These are phyloP conservation scores for Cossypha caffra DNA, from an alignment of 2,797 vertebrate genomes.

Conservation along the genomic window DNA sequence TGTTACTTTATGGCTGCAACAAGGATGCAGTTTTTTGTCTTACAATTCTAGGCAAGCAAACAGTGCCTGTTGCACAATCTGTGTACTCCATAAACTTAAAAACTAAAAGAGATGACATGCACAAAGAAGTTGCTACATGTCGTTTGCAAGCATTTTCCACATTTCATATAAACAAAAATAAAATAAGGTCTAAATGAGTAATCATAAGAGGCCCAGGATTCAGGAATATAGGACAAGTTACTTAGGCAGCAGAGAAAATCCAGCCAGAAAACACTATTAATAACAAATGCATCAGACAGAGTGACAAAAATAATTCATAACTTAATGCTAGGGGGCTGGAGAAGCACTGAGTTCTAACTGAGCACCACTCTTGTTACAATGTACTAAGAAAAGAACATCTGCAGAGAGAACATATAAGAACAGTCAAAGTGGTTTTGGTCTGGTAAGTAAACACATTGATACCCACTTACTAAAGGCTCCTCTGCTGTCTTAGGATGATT, in stretches of 20 bases:
- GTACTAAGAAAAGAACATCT: background rate
- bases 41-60: background rate
- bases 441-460: background rate
- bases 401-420: background rate
- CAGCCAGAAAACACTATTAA: background rate
- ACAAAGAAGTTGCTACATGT: background rate
- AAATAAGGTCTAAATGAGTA: background rate
- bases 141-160: background rate
- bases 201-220: background rate
- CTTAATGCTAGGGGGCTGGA: background rate
- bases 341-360: background rate
- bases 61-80: background rate
- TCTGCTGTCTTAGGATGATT: background rate
- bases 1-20: background rate
- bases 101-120: background rate
- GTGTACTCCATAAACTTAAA: background rate
- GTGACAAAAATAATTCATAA: background rate
- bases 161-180: background rate
- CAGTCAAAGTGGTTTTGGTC: background rate
- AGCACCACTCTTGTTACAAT: background rate
- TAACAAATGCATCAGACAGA: background rate
- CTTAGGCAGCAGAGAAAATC: background rate
- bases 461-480: background rate
- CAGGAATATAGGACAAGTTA: background rate
- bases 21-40: background rate